A percentile compares a stretch with the other conserved stretches of the same genome.
Evolutionary conservation across 2,888 invertebrate genomes (phyloP).

Genomic region (Lepidocyrtoides sp.): DNA sequence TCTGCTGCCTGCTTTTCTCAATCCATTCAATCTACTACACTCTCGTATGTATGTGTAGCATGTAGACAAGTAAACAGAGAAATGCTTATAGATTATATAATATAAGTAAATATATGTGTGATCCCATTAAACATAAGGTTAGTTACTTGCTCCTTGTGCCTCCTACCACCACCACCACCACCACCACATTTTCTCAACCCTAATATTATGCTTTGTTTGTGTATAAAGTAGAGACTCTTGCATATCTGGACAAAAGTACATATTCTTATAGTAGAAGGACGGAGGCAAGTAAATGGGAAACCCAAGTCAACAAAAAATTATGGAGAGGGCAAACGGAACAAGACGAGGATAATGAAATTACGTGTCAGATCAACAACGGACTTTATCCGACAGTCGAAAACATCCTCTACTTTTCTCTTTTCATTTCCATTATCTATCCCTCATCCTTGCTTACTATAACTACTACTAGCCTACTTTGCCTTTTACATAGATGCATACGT

Average conservation of each 20-base stretch:
- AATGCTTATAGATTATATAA: not conserved
- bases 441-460: slow-evolving; percentile 29
- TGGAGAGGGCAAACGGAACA: slow-evolving; percentile 83
- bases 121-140: slow-evolving; percentile 33
- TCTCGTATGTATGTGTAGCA: not conserved
- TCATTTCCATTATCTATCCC: slow-evolving; percentile 83
- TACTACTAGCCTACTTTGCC: slow-evolving; percentile 72
- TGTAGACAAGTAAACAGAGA: not conserved
- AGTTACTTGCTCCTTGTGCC: not conserved
- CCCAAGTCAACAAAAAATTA: slow-evolving; percentile 82
- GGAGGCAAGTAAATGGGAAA: slow-evolving; percentile 65
- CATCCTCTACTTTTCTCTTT: slow-evolving; percentile 83
- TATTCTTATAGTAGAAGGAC: not conserved
- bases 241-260: not conserved
- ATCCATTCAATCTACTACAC: slow-evolving; percentile 66
- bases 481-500: slow-evolving; percentile 3
- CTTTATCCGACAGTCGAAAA: slow-evolving; percentile 85
- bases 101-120: not conserved
- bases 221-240: not conserved
- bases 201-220: slow-evolving; percentile 14
- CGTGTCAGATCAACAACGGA: slow-evolving; percentile 85
- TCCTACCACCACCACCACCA: slow-evolving; percentile 4
- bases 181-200: slow-evolving; percentile 21
- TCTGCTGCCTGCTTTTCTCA: slow-evolving; percentile 31
- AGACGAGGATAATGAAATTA: slow-evolving; percentile 85